Conservation (phyloP, 2,797 vertebrate species). For the Merluccius polli region DNA sequence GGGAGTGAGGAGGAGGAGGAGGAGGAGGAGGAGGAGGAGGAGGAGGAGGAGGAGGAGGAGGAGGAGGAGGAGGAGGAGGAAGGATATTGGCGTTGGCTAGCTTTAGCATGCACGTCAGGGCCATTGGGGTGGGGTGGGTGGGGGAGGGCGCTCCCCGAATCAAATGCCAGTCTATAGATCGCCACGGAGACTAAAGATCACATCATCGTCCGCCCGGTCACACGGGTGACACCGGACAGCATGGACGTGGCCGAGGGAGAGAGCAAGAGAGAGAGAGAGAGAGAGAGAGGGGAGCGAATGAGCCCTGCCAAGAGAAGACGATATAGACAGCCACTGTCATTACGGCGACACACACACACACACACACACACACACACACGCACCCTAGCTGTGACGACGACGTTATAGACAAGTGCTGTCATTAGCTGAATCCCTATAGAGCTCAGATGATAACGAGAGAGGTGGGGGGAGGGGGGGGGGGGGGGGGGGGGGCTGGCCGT, state of each 20-base stretch:
- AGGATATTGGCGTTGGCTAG: conserved; percentile 79
- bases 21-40: too few species aligned
- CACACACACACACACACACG: conserved; percentile 37
- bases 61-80: neutral
- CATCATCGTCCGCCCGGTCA: conserved; percentile 91
- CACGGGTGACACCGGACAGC: conserved; percentile 85
- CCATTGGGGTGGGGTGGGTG: conserved; percentile 32
- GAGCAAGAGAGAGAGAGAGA: conserved; percentile 75
- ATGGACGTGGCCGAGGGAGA: conserved; percentile 36
- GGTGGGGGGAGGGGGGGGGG: conserved; percentile 19
- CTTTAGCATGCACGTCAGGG: conserved; percentile 93
- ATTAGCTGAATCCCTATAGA: conserved; percentile 88
- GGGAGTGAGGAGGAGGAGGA: neutral
- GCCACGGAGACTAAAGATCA: conserved; percentile 98
- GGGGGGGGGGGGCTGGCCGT: conserved; percentile 39
- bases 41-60: neutral
- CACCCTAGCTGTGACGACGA: conserved; percentile 72
- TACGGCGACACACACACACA: conserved; percentile 71
- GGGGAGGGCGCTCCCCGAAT: conserved; percentile 82
- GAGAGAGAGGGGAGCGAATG: conserved; percentile 76
- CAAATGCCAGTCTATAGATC: conserved; percentile 99
- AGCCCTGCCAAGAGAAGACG: conserved; percentile 90
- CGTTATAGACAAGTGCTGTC: conserved; percentile 96
- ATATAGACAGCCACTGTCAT: conserved; percentile 99
- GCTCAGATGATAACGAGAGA: conserved; percentile 72